phyloP scores from a whole-genome alignment of 2,113 vertebrate genomes.

The Chloropsis hardwickii region DNA sequence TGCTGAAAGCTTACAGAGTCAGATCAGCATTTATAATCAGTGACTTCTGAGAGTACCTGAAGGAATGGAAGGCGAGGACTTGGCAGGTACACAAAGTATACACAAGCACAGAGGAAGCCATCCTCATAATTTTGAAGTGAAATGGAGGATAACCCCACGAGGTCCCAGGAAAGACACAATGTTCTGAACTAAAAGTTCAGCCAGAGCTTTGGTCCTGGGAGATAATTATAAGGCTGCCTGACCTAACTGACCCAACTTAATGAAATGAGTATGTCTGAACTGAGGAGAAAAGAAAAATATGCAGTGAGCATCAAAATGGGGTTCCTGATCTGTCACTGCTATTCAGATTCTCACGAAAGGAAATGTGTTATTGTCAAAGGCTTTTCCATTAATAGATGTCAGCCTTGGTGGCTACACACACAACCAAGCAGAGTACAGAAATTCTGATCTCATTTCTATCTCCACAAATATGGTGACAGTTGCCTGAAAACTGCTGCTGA shows the following conservation, averaged over 20 bases:
- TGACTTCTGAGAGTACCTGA: conserved; percentile 62
- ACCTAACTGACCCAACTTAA: conserved; percentile 33
- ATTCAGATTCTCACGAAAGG: background rate
- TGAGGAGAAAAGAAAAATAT: conserved; percentile 42
- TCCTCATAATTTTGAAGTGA: background rate
- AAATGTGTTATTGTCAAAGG: conserved; percentile 9
- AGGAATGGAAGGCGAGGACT: conserved; percentile 43
- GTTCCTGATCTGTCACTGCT: conserved; percentile 55
- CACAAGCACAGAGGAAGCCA: conserved; percentile 10
- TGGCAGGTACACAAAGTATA: conserved; percentile 58
- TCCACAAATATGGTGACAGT: background rate
- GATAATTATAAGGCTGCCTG: conserved; percentile 52
- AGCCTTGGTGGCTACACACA: background rate
- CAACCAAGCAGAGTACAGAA: background rate
- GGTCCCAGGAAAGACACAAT: background rate
- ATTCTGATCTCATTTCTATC: background rate
- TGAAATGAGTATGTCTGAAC: conserved; percentile 8
- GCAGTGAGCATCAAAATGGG: conserved; percentile 23
- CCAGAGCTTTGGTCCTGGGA: conserved; percentile 35
- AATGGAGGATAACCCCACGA: background rate
- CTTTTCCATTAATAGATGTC: conserved; percentile 47
- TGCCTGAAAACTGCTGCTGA: background rate
- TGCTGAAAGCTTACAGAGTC: conserved; percentile 58
- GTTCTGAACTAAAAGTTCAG: conserved; percentile 58
- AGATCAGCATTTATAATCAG: conserved; percentile 63